Evolutionary conservation across 2,113 vertebrate genomes (phyloP), one percentile per base, ranked within the genome.

Genomic region (Acrocephalus arundinaceus): DNA sequence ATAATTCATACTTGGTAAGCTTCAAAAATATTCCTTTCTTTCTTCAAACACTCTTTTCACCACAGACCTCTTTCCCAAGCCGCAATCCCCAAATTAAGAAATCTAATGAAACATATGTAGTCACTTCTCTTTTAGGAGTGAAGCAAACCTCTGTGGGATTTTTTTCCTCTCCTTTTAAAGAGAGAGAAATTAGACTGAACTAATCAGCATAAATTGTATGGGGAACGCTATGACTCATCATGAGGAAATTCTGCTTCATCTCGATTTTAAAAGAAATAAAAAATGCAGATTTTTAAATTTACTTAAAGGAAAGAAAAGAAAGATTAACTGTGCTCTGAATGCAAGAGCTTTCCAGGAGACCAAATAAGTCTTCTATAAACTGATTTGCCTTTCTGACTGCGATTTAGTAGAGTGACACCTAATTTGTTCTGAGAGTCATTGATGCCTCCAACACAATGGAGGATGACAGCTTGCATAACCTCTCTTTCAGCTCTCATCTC

Each of bases 401-500:
- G 96, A 97, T 98, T 98, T 98, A 96, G 96, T 92, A 96, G 97
- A 97, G 94, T 97, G 98, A 97, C 97, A 98, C 96, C 97, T 98
- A 97, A 98, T 98, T 98, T 98, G 98, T 98, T 98, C 97, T 96
- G 96, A 98, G 96, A 97, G 95, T 97, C 95, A 95, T 96, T 97
- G 97, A 97, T 95, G 96, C 93, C 73, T 97, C 96, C 96, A 97
- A 98, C 97, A 97, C 97, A 98, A 98, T 98, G 96, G 97, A 71
- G 75, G 96, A 97, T 98, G 97, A 98, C 98, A 98, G 97, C 96
- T 96, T 97, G 97, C 97, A 98, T 98, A 98, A 98, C 97, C 98
- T 97, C 97, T 97, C 97, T 98, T 98, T 98, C 97, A 97, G 97
- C 97, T 97, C 97, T 97, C 97, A 97, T 98, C 97, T 98, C 97